Evolutionary conservation across 92 coral and sea anemone species (phyloP), one percentile per base, ranked within the genome.

Genomic region (Desmophyllum pertusum): DNA sequence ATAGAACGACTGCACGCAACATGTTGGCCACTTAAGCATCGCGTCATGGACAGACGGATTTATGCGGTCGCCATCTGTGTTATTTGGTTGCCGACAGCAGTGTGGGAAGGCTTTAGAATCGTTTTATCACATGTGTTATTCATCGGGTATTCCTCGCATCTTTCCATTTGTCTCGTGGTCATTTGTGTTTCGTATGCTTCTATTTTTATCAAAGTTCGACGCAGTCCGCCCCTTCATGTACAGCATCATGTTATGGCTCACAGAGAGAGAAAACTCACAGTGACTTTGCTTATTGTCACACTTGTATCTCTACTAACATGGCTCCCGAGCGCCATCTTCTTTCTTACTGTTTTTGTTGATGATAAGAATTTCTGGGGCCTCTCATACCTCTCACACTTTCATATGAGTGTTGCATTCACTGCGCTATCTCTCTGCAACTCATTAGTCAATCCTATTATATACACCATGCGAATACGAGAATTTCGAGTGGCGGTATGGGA

Each of bases 391-490:
- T 75, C 25, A 13, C 4, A 38, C 10, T 77, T 77, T 57, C 81
- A 77, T 52, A 39, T 37, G 4, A 36, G 37, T 37, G 40, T 38
- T 48, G 13, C 46, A 10, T 67, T 57, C 36, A 9, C 27, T 37
- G 17, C 42, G 52, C 17, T 77, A 36, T 57, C 62, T 51, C 40
- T 77, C 10, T 67, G 51, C 13, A 77, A 39, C 70, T 77, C 81
- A 33, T n/a, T 77, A 14, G 81, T 31, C 0, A 77, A 77, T 77
- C 81, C 81, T 10, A 27, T 77, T 23, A 40, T 77, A 10, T 77
- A 77, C 30, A 0, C 53, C 19, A 48, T 48, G 53, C 53, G 53
- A 21, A 48, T 48, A 48, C 53, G 53, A 2, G 53, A 48, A 42
- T 23, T 71, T 23, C 51, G 53, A n/a, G 76, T 50, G 4, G 76